Percentiles rank a stretch among this genome's conserved stretches.
These are phyloP conservation scores for Drosophila recens DNA, from an alignment of 2,888 invertebrate species.

Conservation along the genomic window DNA sequence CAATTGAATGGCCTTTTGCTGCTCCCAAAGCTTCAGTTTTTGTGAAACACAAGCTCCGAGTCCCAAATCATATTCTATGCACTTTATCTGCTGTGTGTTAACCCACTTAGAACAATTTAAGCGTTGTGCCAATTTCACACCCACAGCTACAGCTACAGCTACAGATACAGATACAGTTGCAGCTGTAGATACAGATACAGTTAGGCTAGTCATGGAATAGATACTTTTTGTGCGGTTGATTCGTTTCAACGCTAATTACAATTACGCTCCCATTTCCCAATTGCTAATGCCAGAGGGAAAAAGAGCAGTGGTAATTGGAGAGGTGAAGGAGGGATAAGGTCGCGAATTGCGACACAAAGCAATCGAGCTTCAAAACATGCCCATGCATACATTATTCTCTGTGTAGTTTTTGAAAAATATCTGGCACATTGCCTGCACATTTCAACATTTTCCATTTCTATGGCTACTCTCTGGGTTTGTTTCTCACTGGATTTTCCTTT, in stretches of 20 bases:
- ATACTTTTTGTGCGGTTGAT: slow-evolving; percentile 62
- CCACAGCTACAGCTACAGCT: slow-evolving; percentile 23
- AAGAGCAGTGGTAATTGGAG: no score
- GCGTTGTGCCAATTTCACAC: slow-evolving; percentile 53
- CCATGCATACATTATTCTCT: slow-evolving; percentile 74
- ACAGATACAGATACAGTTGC: neutral
- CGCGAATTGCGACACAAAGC: slow-evolving; percentile 40
- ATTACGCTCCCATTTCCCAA: slow-evolving; percentile 52
- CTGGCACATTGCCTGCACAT: slow-evolving; percentile 49
- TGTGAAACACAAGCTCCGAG: neutral
- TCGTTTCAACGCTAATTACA: slow-evolving; percentile 69
- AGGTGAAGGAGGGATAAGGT: neutral
- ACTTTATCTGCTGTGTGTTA: slow-evolving; percentile 55
- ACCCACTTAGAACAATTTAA: slow-evolving; percentile 70
- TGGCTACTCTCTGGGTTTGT: slow-evolving; percentile 7
- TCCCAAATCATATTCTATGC: slow-evolving; percentile 36
- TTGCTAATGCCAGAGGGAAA: slow-evolving; percentile 2
- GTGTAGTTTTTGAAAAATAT: slow-evolving; percentile 29
- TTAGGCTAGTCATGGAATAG: neutral
- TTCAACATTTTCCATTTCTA: slow-evolving; percentile 21
- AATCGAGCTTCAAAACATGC: slow-evolving; percentile 60
- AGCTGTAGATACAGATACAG: neutral
- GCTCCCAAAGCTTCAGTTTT: neutral
- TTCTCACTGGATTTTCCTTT: neutral
- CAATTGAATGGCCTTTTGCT: neutral